Percentiles rank a stretch among this genome's conserved stretches.
phyloP scores from a whole-genome alignment of 2,888 invertebrate species.

The Ormyrus rosae region DNA sequence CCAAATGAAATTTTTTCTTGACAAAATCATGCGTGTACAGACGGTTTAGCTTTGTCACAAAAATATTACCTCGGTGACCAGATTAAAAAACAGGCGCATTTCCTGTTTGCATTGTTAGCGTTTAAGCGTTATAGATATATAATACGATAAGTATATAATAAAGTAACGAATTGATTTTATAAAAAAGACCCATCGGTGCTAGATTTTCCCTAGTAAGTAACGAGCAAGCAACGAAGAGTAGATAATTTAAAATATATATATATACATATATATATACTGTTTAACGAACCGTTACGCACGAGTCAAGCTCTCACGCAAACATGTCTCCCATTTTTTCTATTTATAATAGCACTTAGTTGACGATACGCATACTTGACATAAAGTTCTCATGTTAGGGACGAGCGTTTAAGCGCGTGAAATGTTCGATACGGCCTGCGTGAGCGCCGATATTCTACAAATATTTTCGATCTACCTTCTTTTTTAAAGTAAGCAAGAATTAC shows the following conservation, averaged over 20 bases:
- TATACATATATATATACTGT: no score
- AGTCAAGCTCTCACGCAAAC: no score
- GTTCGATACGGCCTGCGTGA: slow-evolving; percentile 46
- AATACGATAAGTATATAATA: neutral
- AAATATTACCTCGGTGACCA: neutral
- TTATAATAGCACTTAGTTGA: neutral
- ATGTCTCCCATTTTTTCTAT: neutral
- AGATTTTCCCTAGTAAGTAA: neutral
- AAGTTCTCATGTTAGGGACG: no score
- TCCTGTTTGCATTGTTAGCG: neutral
- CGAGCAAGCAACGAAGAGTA: neutral
- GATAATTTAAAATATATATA: neutral
- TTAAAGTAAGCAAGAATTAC: slow-evolving; percentile 10
- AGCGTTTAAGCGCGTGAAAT: slow-evolving; percentile 23
- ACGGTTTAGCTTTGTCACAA: neutral
- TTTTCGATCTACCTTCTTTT: slow-evolving; percentile 25
- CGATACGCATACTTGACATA: neutral
- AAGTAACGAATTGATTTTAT: neutral
- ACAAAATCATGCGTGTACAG: neutral
- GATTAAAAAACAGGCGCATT: neutral
- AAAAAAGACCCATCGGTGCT: slow-evolving; percentile 4
- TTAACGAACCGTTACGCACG: no score
- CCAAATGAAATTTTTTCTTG: slow-evolving; percentile 5
- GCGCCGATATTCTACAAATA: slow-evolving; percentile 30
- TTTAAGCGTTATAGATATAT: neutral